Conservation (phyloP, 1,140 invertebrate species). For the Eriocheir sinensis region DNA sequence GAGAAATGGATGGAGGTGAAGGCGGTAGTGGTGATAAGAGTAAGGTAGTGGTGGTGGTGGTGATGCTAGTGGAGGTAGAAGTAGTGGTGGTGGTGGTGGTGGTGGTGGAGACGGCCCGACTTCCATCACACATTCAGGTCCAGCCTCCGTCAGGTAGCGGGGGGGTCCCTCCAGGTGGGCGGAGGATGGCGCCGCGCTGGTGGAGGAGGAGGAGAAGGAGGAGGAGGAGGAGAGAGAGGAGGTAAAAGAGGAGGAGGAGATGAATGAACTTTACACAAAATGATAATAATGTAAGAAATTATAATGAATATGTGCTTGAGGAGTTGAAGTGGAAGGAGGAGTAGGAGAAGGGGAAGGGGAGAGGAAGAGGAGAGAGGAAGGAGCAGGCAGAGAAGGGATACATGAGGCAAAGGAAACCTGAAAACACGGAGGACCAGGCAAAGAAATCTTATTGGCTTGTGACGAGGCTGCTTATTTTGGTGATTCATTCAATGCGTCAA, state of each 20-base stretch:
- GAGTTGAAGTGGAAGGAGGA: background rate
- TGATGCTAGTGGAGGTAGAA: background rate
- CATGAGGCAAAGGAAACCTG: no score
- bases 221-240: background rate
- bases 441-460: no score
- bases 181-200: background rate
- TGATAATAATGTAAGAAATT: no score
- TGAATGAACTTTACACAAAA: no score
- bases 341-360: no score
- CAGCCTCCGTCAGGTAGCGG: background rate
- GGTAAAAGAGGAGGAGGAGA: background rate
- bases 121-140: background rate
- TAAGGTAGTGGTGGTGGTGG: background rate
- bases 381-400: no score
- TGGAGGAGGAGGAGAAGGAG: no score
- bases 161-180: background rate
- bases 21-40: background rate
- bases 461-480: no score
- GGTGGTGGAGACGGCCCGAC: background rate
- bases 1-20: background rate
- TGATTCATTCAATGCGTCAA: no score
- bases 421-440: no score
- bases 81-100: background rate
- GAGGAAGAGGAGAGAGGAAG: no score
- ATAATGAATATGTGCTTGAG: no score